Percentiles rank a stretch among this genome's conserved stretches.
phyloP scores from a whole-genome alignment of 2,113 vertebrate genomes.

The Nothoprocta perdicaria region DNA sequence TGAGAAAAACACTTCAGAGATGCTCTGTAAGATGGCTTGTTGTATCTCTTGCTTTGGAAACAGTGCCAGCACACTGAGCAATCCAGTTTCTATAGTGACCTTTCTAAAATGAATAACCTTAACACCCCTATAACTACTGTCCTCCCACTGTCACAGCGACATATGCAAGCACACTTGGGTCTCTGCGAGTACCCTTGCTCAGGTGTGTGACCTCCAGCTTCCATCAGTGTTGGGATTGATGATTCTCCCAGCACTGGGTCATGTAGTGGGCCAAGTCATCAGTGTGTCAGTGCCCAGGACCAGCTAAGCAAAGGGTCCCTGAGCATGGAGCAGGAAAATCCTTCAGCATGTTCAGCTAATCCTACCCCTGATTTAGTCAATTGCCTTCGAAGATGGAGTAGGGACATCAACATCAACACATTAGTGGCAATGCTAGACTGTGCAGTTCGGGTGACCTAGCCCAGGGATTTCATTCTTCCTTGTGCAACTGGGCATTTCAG shows the following conservation, averaged over 20 bases:
- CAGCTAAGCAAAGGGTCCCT: no score
- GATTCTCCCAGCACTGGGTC: no score
- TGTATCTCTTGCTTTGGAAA: neutral
- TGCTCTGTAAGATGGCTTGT: neutral
- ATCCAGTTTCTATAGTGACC: neutral
- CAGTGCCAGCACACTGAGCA: neutral
- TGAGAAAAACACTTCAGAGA: neutral
- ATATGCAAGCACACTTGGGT: no score
- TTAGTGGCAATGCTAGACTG: rapidly evolving
- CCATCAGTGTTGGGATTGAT: no score
- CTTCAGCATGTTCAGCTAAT: neutral
- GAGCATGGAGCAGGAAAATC: neutral
- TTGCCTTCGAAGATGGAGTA: neutral
- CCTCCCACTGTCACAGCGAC: neutral
- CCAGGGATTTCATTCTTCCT: neutral
- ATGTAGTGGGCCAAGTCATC: no score
- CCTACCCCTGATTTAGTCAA: neutral
- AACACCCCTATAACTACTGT: neutral
- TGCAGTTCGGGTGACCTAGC: neutral
- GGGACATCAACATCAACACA: neutral
- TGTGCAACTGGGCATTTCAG: neutral
- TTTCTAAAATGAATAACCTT: neutral
- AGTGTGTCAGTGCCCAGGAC: no score
- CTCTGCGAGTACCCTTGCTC: no score
- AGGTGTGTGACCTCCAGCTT: no score